Base-by-base conservation (phyloP, 2,797 vertebrate species). In the Garrulus glandarius region DNA sequence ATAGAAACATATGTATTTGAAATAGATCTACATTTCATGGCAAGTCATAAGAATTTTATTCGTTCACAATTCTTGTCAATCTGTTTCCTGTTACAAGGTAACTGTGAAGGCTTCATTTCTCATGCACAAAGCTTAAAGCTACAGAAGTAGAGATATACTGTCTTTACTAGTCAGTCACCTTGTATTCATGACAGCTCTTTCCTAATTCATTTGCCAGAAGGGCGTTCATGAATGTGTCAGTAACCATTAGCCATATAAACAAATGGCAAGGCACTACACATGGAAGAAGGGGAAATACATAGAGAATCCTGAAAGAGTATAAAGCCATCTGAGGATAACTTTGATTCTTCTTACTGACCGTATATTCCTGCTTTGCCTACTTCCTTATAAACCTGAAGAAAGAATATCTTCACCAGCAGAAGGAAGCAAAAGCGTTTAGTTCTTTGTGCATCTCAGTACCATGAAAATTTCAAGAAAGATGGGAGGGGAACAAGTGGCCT, bases 201-300 rank as follows among this genome's bases (percentile, higher is more conserved):
- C 14, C 59, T 22, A 30, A 12, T 32, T 82, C 6, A 7, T 34
- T 68, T 18, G 68, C 64, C 71, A 22, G 47, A 67, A 80, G 41
- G 3, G 4, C 0, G 0, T 63, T 70, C 6, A 10, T 36, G 21
- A 12, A 22, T 27, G 14, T 12, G 10, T 47, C 4, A 4, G 19
- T 56, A 57, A 53, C 29, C 2, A 1, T 52, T 22, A 59, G 5
- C 55, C 22, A 50, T 63, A 39, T 41, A 46, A 70, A 55, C 6
- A 74, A 69, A 43, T 41, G 34, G 23, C 32, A 70, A 59, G 29
- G 21, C 43, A 43, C 50, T 47, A 7, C 34, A 13, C 12, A 29
- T 24, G 49, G 37, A 71, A 61, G n/a, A 18, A 75, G 6, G 7
- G 13, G 4, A 41, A 74, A 56, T 17, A 15, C 2, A 8, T 6